These are phyloP conservation scores for Rhinopomastus cyanomelas DNA, from an alignment of 2,113 vertebrate genomes.

Conservation along the genomic window DNA sequence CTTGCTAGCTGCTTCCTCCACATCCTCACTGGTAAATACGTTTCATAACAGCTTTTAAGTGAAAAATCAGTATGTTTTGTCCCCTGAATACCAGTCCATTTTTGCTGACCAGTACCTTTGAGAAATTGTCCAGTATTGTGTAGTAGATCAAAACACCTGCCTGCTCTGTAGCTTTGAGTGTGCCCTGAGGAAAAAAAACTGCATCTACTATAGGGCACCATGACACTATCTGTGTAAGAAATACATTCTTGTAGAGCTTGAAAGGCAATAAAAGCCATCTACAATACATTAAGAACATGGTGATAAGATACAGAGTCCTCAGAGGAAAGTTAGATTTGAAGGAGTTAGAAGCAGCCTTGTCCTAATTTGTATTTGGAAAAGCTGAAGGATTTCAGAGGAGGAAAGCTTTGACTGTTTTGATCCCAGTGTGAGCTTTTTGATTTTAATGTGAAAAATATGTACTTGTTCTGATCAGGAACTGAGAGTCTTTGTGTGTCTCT, in stretches of 20 bases:
- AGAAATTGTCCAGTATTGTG: neutral
- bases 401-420: neutral
- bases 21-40: neutral
- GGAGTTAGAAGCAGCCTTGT: neutral
- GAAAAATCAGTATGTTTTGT: neutral
- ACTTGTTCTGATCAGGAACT: neutral
- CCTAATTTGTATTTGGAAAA: constrained; percentile 3
- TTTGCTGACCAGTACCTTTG: neutral
- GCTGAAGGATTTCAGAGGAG: neutral
- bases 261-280: neutral
- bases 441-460: neutral
- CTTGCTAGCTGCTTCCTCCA: neutral
- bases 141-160: neutral
- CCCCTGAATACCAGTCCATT: neutral
- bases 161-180: neutral
- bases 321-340: neutral
- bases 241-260: neutral
- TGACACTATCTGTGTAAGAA: neutral
- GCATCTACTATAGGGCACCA: neutral
- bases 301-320: neutral
- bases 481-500: neutral
- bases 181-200: neutral
- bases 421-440: neutral
- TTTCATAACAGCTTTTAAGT: neutral
- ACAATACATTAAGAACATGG: neutral